Evolutionary conservation across 2,113 vertebrate genomes (phyloP), one percentile per base, ranked within the genome.

Genomic region (Erpornis zantholeuca): DNA sequence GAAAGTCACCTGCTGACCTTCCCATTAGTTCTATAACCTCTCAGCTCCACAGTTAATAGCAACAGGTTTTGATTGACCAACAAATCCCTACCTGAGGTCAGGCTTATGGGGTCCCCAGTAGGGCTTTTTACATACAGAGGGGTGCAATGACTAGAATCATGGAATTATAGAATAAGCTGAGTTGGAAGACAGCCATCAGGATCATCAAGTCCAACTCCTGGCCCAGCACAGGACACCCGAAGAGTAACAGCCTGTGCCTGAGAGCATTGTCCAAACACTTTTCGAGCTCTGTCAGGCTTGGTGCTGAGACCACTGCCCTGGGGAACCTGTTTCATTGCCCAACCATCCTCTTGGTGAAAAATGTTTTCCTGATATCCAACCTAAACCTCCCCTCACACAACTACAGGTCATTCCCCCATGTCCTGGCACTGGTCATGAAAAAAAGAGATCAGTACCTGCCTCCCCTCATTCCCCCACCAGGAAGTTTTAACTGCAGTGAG

Each of bases 391-490:
- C 14, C 54, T 76, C 29, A 47, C 54, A 18, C 29, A 76, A 0
- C n/a, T 54, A 22, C 45, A 54, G 14, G 17, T 40, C 24, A 35
- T 40, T 76, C 0, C 40, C 47, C 40, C 0, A 1, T 0, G 31
- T 45, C 45, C 38, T 53, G n/a, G n/a, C 60, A 20, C 18, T 44
- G 42, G 12, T 66, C 44, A 20, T 2, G 1, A 66, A 66, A 28
- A 36, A 7, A 1, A 59, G 19, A 60, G 24, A n/a, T 21, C 36
- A 3, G 12, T 24, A 1, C 7, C 45, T 47, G 33, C 2, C 1
- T 0, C 24, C 53, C 5, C 18, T 33, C 16, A 10, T 2, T 13
- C 38, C n/a, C 24, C n/a, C 61, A 40, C 0, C 0, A 31, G 20
- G 60, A 68, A 68, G 27, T 0, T 45, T 23, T 44, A 3, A 23